A percentile compares a stretch with the other conserved stretches of the same genome.
Conservation (phyloP, 2,797 vertebrate genomes). For the Chromis chromis region DNA sequence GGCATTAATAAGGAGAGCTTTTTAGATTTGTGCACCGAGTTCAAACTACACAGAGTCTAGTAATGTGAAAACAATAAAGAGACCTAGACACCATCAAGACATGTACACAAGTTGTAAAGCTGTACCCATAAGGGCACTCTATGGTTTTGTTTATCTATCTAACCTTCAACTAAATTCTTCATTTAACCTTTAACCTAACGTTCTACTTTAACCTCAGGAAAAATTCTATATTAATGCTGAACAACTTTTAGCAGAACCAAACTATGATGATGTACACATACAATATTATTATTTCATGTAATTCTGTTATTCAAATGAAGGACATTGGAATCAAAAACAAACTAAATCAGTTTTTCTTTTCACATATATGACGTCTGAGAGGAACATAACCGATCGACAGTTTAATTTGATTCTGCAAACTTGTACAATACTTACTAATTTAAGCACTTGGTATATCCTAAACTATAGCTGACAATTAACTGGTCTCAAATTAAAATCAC, state of each 20-base stretch:
- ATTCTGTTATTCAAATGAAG: too few species aligned
- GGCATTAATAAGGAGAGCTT: constrained; percentile 11
- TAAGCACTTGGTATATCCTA: too few species aligned
- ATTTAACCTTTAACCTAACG: not conserved
- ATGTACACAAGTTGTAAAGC: not conserved
- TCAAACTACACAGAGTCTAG: not conserved
- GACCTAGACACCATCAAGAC: not conserved
- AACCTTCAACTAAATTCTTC: not conserved
- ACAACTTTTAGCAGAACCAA: not conserved
- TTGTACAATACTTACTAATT: too few species aligned
- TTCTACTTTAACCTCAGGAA: not conserved
- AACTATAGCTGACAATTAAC: too few species aligned
- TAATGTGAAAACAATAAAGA: not conserved
- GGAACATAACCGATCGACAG: not conserved
- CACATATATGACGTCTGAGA: not conserved
- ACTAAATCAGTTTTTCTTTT: too few species aligned
- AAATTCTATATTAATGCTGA: not conserved
- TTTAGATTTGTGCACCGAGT: constrained; percentile 7
- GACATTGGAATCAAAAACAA: not conserved
- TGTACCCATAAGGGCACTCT: not conserved
- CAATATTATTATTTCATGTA: too few species aligned
- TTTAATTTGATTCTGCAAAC: too few species aligned
- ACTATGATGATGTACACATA: too few species aligned
- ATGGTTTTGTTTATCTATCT: not conserved
- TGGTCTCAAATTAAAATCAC: too few species aligned